These are phyloP conservation scores for Drosophila prostipennis DNA, from an alignment of 2,888 invertebrate species.

Conservation along the genomic window DNA sequence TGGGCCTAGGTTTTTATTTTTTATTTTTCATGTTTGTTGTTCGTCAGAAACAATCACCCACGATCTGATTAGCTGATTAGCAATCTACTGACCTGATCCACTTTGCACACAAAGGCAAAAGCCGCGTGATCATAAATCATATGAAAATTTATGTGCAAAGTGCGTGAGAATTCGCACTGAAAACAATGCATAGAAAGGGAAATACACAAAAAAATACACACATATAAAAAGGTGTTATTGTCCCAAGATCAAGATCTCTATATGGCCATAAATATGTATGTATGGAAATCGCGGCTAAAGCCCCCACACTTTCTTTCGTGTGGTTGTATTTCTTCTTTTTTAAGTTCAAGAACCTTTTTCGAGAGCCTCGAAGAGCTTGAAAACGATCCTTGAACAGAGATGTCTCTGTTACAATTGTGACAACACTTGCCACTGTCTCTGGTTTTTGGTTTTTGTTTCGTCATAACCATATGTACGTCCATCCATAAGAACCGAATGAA, in stretches of 20 bases:
- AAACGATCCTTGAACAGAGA: conserved; percentile 60
- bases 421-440: conserved; percentile 51
- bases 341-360: conserved; percentile 73
- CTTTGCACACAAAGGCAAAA: conserved; percentile 48
- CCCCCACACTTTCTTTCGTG: conserved; percentile 61
- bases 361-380: conserved; percentile 55
- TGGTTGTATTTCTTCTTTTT: background rate
- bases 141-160: conserved; percentile 64
- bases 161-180: conserved; percentile 63
- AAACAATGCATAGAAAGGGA: conserved; percentile 60
- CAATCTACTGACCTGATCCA: conserved; percentile 62
- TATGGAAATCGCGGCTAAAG: conserved; percentile 23
- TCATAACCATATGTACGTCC: conserved; percentile 2
- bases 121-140: conserved; percentile 65
- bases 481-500: conserved; percentile 27
- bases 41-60: conserved; percentile 8
- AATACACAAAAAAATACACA: conserved; percentile 32
- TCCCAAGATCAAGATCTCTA: conserved; percentile 67
- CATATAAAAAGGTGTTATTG: conserved; percentile 34
- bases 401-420: conserved; percentile 51
- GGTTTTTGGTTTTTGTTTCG: conserved; percentile 18
- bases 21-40: background rate
- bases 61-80: conserved; percentile 42
- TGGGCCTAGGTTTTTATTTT: conserved; percentile 40
- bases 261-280: conserved; percentile 30